These are phyloP conservation scores for Tenthredo distinguenda DNA, from an alignment of 2,888 invertebrate genomes.

Conservation along the genomic window DNA sequence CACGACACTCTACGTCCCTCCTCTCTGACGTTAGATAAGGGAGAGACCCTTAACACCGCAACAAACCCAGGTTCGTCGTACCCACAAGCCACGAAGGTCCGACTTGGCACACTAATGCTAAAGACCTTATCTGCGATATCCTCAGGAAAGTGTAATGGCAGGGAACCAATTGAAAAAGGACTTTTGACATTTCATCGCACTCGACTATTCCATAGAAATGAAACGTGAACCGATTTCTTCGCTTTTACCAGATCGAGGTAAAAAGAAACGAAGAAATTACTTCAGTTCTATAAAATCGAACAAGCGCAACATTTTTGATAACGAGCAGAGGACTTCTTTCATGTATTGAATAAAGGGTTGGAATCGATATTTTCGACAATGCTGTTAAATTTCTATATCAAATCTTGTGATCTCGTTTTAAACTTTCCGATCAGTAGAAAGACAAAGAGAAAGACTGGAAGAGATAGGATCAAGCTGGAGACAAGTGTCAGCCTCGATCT, in stretches of 20 bases:
- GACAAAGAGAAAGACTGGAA: slow-evolving; percentile 49
- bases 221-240: not conserved
- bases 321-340: too few species aligned
- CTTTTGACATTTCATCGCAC: slow-evolving; percentile 7
- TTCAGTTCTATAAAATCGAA: not conserved
- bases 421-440: not conserved
- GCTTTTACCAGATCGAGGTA: not conserved
- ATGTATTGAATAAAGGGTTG: not conserved
- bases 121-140: slow-evolving; percentile 27
- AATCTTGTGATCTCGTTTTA: not conserved
- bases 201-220: not conserved
- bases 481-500: slow-evolving; percentile 3
- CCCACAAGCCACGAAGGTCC: slow-evolving; percentile 26
- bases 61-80: slow-evolving; percentile 40
- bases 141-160: slow-evolving; percentile 4
- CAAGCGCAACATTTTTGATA: not conserved
- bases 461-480: slow-evolving; percentile 1
- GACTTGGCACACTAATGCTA: slow-evolving; percentile 35
- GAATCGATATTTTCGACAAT: not conserved
- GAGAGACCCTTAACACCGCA: slow-evolving; percentile 36
- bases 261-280: not conserved
- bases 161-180: slow-evolving; percentile 31
- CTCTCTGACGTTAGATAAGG: slow-evolving; percentile 6
- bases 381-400: not conserved
- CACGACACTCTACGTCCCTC: slow-evolving; percentile 34